Base-by-base conservation (phyloP, 2,113 vertebrate genomes). In the Odocoileus hemionus region DNA sequence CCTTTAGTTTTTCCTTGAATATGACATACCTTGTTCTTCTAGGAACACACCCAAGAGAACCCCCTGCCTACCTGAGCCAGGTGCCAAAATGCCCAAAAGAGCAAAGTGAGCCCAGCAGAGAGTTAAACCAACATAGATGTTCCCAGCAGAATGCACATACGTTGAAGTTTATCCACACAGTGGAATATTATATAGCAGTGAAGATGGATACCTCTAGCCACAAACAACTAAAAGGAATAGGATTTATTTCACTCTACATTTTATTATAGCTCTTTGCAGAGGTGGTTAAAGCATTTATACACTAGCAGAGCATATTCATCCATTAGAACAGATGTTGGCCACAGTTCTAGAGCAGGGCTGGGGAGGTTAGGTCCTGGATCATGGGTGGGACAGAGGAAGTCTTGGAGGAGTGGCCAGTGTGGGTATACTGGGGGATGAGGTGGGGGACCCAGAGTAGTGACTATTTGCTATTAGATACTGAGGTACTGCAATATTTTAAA, bases 61-160 rank as follows among this genome's bases (percentile, higher is more conserved):
- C 30, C 6, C 30, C 30, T 47, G 50, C 58, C 33, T 4, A 0
- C 0, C 25, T 21, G 43, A 39, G 7, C 50, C 33, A 1, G 89
- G 17, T 11, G 52, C 50, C 5, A 5, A 54, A 5, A 14, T 4
- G 19, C 39, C 17, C 25, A 28, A 1, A 13, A 21, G 43, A 25
- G 94, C 2, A 43, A 17, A 7, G 21, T 1, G 12, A n/a, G 21
- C 16, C 87, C 19, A 19, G 25, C 43, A 10, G 6, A 39, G 7
- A 10, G 13, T 45, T 5, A 13, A 55, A 57, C 10, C 55, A 17
- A 2, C 55, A 1, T 7, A 10, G 6, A 43, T 0, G 5, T 33
- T 45, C 61, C 30, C 6, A 0, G 28, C 17, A 36, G 76, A 23
- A 14, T 1, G 39, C 64, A 26, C 43, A 9, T 0, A 6, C 3